Evolutionary conservation across 2,888 invertebrate species (phyloP), one percentile per base, ranked within the genome.

Genomic region (Incurvaria masculella): DNA sequence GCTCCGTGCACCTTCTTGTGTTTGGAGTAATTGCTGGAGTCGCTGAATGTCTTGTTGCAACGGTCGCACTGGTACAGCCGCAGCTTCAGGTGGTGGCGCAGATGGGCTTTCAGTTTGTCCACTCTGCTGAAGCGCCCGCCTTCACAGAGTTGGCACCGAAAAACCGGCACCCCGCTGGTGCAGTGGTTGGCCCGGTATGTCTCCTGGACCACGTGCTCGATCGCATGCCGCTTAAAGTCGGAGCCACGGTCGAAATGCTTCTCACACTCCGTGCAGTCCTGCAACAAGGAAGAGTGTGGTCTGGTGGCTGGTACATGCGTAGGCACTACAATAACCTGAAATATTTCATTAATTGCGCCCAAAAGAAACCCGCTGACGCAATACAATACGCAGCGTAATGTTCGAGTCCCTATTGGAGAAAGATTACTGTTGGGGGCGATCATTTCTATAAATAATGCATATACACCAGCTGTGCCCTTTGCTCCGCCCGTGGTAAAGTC

Each of bases 11-110:
- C 69, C 52, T 79, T 79, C 56, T 79, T 79, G 55, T 79, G 79
- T 45, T 79, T 79, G 2, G 78, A 79, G 51, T 78, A 79, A 50
- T 79, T 79, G 50, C 75, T 75, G 18, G 79, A 79, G 48, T 79
- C 79, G 50, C 73, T 74, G 53, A 79, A 79, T 6, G 72, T 69
- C 52, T 79, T 78, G 48, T 78, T 68, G 58, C 79, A 79, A 51
- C 73, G 67, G 0, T 68, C 70, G 56, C 79, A 79, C 49, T 74
- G 69, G 63, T 79, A 79, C 1, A 74, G 52, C 0, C 79, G 79
- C 0, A 79, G 61, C 51, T 74, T 72, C 4, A 78, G 78, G 59
- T 79, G 79, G 47, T 74, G 72, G 26, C 79, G 64, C 1, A 79
- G 56, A 50, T 79, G 79, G 0, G 70, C 72, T 48, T 79, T 79